Evolutionary conservation across 2,113 vertebrate genomes (phyloP).

Genomic region (human (Homo sapiens)): DNA sequence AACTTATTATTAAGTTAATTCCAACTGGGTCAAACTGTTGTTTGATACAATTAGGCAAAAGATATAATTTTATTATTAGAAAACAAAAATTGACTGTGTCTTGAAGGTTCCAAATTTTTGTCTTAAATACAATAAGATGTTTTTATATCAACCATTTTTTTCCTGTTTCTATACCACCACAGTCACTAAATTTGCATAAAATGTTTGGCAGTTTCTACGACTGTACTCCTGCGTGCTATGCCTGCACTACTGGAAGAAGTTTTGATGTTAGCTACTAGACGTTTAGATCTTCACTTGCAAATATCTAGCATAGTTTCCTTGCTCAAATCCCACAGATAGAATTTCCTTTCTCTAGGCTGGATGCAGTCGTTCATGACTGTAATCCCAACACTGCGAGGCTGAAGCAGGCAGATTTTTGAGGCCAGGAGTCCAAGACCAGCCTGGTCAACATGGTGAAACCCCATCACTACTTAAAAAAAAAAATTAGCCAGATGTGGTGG

Average conservation of each 20-base stretch:
- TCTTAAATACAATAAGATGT: neutral
- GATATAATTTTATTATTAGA: neutral
- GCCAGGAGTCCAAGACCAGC: too few species aligned
- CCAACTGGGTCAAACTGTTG: neutral
- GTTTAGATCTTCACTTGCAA: slow-evolving; percentile 14
- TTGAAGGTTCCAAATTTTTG: neutral
- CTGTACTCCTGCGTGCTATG: neutral
- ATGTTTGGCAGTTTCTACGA: neutral
- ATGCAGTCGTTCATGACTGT: too few species aligned
- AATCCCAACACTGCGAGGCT: too few species aligned
- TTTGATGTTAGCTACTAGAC: neutral
- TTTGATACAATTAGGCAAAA: neutral
- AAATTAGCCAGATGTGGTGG: too few species aligned
- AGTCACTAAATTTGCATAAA: neutral
- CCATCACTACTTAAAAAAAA: too few species aligned
- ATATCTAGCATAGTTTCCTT: neutral
- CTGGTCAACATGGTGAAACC: too few species aligned
- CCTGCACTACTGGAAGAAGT: neutral
- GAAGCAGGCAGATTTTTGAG: too few species aligned
- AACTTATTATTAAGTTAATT: neutral
- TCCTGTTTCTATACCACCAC: neutral
- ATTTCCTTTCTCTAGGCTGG: neutral
- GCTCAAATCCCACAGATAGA: neutral
- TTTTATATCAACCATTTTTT: neutral
- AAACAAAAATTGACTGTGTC: neutral